Percentiles rank a stretch among this genome's conserved stretches.
Evolutionary conservation across 2,888 invertebrate genomes (phyloP).

Genomic region (Gryllus longicercus): DNA sequence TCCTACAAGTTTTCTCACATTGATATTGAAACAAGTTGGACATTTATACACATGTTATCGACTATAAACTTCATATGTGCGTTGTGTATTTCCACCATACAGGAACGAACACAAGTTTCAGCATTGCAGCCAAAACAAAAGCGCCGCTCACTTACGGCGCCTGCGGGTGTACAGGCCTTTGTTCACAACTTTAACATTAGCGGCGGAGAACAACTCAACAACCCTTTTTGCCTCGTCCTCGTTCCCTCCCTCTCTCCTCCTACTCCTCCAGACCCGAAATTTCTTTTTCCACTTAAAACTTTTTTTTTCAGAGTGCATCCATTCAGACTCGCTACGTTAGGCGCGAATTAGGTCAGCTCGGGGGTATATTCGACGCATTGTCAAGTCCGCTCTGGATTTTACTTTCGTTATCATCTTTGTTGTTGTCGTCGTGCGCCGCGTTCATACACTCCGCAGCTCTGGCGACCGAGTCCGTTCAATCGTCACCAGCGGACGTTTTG

Average conservation of each 20-base stretch:
- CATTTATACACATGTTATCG: too few species aligned
- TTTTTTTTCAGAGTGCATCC: not conserved
- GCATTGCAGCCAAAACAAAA: too few species aligned
- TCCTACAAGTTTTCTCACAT: too few species aligned
- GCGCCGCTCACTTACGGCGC: not conserved
- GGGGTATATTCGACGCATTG: not conserved
- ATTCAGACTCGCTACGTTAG: not conserved
- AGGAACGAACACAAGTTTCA: too few species aligned
- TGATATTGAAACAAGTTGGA: too few species aligned
- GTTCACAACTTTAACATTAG: constrained; percentile 1
- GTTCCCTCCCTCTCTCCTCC: not conserved
- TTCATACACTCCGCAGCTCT: too few species aligned
- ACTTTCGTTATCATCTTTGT: not conserved
- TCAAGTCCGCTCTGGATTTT: not conserved
- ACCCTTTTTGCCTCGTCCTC: not conserved
- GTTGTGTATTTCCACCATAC: too few species aligned
- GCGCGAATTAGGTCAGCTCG: not conserved
- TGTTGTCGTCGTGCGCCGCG: too few species aligned
- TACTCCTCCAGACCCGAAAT: not conserved
- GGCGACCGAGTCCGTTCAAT: too few species aligned
- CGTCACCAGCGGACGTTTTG: too few species aligned
- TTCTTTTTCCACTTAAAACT: constrained; percentile 17
- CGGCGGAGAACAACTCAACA: not conserved
- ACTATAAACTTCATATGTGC: too few species aligned
- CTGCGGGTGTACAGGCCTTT: not conserved